Conservation (phyloP, 2,888 invertebrate genomes). For the Itoplectis maculator region DNA sequence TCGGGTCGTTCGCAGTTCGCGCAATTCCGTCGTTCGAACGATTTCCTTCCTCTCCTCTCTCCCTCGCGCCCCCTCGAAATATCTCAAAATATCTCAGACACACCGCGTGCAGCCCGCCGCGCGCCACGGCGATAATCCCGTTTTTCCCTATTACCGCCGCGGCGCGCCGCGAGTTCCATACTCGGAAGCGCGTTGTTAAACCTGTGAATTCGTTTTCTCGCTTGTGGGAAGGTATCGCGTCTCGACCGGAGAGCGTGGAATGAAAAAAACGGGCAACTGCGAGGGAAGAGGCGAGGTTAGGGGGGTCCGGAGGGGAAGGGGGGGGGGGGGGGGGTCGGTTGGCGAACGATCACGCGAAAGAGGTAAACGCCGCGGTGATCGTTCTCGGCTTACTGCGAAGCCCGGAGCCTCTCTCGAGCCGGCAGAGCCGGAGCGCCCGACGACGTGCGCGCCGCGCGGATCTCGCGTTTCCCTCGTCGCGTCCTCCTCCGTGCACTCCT, state of each 20-base stretch:
- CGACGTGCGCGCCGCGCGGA: slow-evolving; percentile 7
- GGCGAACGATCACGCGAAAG: slow-evolving; percentile 67
- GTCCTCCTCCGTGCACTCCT: neutral
- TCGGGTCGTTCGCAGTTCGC: too few relatives aligned
- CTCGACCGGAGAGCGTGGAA: slow-evolving; percentile 18
- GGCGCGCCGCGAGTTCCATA: neutral
- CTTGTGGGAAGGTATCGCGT: slow-evolving; percentile 61
- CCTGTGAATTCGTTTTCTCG: slow-evolving; percentile 64
- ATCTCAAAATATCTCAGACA: too few relatives aligned
- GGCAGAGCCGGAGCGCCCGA: neutral
- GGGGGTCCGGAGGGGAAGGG: neutral
- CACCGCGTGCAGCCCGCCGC: too few relatives aligned
- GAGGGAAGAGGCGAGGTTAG: neutral
- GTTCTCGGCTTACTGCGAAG: slow-evolving; percentile 65
- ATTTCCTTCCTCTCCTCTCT: too few relatives aligned
- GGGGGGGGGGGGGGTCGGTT: slow-evolving; percentile 6
- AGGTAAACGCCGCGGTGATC: slow-evolving; percentile 66
- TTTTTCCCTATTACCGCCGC: slow-evolving; percentile 39
- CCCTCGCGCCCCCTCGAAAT: neutral
- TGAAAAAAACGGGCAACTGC: slow-evolving; percentile 1
- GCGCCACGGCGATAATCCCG: slow-evolving; percentile 19
- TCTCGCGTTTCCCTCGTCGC: slow-evolving; percentile 59
- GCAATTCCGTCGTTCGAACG: too few relatives aligned
- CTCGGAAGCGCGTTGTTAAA: slow-evolving; percentile 63
- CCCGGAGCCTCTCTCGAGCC: slow-evolving; percentile 53